phyloP scores from a whole-genome alignment of 2,113 vertebrate genomes.

The Triplophysa rosa region DNA sequence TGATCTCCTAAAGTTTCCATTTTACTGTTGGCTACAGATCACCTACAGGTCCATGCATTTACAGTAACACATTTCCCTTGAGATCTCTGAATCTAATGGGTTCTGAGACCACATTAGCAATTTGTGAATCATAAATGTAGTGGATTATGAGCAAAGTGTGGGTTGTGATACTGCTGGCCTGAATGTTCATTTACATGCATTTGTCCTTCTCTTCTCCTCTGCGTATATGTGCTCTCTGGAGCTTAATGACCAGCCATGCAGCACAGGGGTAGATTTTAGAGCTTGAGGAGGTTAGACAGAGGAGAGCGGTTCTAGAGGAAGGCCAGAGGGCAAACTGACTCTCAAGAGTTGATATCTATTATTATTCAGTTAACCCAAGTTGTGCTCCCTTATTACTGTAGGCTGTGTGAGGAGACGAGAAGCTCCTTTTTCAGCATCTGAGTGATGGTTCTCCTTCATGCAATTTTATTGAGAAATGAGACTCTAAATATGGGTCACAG shows the following conservation, averaged over 20 bases:
- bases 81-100: neutral
- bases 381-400: constrained; percentile 48
- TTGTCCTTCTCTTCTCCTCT: constrained; percentile 36
- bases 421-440: constrained; percentile 63
- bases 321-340: constrained; percentile 42
- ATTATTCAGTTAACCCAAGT: constrained; percentile 23
- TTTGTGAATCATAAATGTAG: neutral
- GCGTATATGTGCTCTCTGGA: constrained; percentile 5
- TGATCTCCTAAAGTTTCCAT: neutral
- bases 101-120: neutral
- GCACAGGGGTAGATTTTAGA: constrained; percentile 23
- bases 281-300: constrained; percentile 37
- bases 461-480: constrained; percentile 70
- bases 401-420: constrained; percentile 42
- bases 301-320: constrained; percentile 57
- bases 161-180: neutral
- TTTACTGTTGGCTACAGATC: neutral
- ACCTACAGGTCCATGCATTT: neutral
- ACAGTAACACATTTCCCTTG: neutral
- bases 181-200: neutral
- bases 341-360: constrained; percentile 28
- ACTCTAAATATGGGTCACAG: constrained; percentile 58
- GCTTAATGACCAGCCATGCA: constrained; percentile 21
- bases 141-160: neutral
- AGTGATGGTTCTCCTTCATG: constrained; percentile 64